Percentiles rank a stretch among this genome's conserved stretches.
Conservation (phyloP, 2,797 vertebrate species). For the Varecia variegata region DNA sequence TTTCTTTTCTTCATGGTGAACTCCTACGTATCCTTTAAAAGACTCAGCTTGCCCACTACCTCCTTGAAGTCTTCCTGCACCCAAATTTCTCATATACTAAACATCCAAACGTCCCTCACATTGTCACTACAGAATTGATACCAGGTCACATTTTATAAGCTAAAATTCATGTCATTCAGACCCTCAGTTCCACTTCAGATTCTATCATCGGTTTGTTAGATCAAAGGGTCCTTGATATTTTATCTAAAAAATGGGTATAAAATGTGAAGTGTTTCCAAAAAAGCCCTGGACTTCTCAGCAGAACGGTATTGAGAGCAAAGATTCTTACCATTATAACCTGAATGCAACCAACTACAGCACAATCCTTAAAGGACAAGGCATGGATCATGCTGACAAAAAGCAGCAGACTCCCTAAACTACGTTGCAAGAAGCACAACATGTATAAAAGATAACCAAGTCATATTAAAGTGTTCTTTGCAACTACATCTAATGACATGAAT, state of each 20-base stretch:
- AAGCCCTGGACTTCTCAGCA: background rate
- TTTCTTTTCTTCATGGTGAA: background rate
- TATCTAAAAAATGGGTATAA: background rate
- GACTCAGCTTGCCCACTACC: background rate
- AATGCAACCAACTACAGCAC: background rate
- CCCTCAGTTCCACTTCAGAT: background rate
- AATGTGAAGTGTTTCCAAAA: background rate
- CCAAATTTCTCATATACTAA: background rate
- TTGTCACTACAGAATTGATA: background rate
- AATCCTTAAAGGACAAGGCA: background rate
- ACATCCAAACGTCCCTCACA: background rate
- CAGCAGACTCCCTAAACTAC: background rate
- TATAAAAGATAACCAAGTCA: background rate
- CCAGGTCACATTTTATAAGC: background rate
- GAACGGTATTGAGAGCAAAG: background rate
- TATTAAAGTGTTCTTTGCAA: background rate
- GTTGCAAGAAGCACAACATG: background rate
- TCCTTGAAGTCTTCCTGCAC: background rate
- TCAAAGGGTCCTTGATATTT: background rate
- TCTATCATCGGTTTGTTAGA: background rate
- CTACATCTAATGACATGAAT: background rate
- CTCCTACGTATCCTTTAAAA: background rate
- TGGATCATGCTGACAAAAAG: background rate
- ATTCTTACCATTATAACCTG: background rate
- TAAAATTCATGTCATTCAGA: background rate